Conservation (phyloP, 2,888 invertebrate species). For the Drosophila multiciliata region DNA sequence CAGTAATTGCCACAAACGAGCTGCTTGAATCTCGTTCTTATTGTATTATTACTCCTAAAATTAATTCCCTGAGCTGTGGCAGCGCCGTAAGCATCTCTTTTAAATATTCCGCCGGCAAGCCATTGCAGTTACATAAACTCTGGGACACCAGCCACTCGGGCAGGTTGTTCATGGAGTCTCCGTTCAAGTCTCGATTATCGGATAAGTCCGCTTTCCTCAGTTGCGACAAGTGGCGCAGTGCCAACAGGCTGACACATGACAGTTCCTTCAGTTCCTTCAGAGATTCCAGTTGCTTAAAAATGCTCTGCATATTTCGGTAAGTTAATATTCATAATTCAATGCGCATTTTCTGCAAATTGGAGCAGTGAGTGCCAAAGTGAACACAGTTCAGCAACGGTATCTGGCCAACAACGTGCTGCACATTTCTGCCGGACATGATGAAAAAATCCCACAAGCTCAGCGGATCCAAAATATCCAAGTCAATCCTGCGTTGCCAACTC, state of each 20-base stretch:
- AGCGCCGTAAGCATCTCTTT: slow-evolving; percentile 19
- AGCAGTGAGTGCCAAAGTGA: slow-evolving; percentile 34
- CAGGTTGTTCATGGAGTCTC: slow-evolving; percentile 25
- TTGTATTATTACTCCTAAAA: slow-evolving; percentile 18
- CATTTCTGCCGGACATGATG: slow-evolving; percentile 20
- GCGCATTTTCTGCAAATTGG: slow-evolving; percentile 22
- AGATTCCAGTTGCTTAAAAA: not conserved
- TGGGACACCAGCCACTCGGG: slow-evolving; percentile 20
- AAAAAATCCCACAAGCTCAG: slow-evolving; percentile 46
- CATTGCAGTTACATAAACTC: slow-evolving; percentile 23
- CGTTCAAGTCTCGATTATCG: slow-evolving; percentile 32
- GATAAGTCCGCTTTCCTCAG: slow-evolving; percentile 34
- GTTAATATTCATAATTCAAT: slow-evolving; percentile 14
- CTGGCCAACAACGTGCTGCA: slow-evolving; percentile 25
- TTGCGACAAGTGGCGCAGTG: slow-evolving; percentile 5
- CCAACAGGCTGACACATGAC: slow-evolving; percentile 8
- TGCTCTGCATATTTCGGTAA: slow-evolving; percentile 19
- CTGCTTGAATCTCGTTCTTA: slow-evolving; percentile 20
- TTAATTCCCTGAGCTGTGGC: slow-evolving; percentile 14
- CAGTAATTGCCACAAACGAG: slow-evolving; percentile 11
- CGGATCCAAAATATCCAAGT: slow-evolving; percentile 24
- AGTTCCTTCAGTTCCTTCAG: slow-evolving; percentile 23
- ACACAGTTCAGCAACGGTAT: slow-evolving; percentile 27
- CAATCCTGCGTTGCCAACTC: slow-evolving; percentile 9
- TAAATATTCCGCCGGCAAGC: slow-evolving; percentile 15